phyloP scores from a whole-genome alignment of 2,113 vertebrate genomes.

The Myxocyprinus asiaticus region DNA sequence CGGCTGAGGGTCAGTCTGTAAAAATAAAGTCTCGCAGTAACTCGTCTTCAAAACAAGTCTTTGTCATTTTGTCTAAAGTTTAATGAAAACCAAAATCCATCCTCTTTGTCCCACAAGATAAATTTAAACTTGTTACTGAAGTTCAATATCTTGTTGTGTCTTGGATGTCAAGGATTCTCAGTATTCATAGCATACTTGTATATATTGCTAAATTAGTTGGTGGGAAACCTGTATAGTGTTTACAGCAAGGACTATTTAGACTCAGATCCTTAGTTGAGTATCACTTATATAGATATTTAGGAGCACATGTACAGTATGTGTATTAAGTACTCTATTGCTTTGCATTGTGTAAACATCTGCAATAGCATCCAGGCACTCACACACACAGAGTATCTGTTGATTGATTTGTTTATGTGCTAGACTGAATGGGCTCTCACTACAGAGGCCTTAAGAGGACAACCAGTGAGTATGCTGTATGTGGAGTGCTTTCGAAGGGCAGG shows the following conservation, averaged over 20 bases:
- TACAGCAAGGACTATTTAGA: background rate
- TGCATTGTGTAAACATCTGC: conserved; percentile 56
- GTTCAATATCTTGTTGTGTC: conserved; percentile 33
- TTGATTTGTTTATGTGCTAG: conserved; percentile 60
- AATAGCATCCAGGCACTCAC: conserved; percentile 44
- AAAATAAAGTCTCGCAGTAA: conserved; percentile 20
- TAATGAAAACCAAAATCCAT: conserved; percentile 21
- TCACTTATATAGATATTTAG: conserved; percentile 7
- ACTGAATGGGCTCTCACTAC: conserved; percentile 55
- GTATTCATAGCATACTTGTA: conserved; percentile 2
- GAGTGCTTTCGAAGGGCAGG: conserved; percentile 51
- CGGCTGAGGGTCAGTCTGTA: background rate
- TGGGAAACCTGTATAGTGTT: background rate
- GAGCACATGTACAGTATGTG: conserved; percentile 13
- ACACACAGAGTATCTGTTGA: conserved; percentile 52
- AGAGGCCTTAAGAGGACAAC: conserved; percentile 58
- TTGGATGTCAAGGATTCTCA: conserved; percentile 7
- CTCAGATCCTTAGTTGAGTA: background rate
- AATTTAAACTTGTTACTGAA: conserved; percentile 10
- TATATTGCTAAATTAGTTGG: background rate
- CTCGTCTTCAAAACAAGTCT: background rate
- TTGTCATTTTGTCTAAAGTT: conserved; percentile 4
- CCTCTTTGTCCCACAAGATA: conserved; percentile 8
- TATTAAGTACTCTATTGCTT: conserved; percentile 42
- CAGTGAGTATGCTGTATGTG: conserved; percentile 38